Evolutionary conservation across 2,888 invertebrate species (phyloP).

Genomic region (Sinhomidia bicolor): DNA sequence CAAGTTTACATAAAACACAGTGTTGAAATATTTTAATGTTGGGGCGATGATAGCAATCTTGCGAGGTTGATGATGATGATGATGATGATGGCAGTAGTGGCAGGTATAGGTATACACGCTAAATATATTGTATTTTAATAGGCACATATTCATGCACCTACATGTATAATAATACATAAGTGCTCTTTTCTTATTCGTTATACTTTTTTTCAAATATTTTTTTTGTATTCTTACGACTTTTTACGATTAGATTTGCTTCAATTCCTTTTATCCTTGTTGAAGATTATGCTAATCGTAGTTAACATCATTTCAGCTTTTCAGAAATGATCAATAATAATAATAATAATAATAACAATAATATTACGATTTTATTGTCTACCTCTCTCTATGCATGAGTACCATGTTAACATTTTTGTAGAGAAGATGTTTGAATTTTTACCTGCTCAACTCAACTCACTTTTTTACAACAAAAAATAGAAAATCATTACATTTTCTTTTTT

Average conservation of each 20-base stretch:
- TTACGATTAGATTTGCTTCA: conserved; percentile 63
- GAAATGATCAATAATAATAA: conserved; percentile 4
- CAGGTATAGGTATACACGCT: too few species aligned
- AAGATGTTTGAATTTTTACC: background rate
- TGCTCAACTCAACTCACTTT: too few species aligned
- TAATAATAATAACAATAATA: too few species aligned
- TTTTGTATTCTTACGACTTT: conserved; percentile 15
- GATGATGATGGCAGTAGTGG: background rate
- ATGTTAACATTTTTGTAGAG: background rate
- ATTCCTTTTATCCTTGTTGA: background rate
- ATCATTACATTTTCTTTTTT: background rate
- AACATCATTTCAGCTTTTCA: background rate
- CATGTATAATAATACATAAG: background rate
- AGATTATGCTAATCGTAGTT: conserved; percentile 30
- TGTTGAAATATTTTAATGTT: conserved; percentile 5
- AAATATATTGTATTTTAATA: too few species aligned
- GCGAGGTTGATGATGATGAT: background rate
- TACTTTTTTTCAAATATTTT: conserved; percentile 33
- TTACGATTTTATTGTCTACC: background rate
- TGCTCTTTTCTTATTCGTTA: conserved; percentile 15
- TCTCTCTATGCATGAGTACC: background rate
- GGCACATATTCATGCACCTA: too few species aligned
- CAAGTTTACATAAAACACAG: background rate
- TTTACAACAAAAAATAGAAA: conserved; percentile 16
- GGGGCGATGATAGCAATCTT: background rate